Evolutionary conservation across 2,113 vertebrate genomes (phyloP), one percentile per base, ranked within the genome.

Genomic region (Cavia porcellus): DNA sequence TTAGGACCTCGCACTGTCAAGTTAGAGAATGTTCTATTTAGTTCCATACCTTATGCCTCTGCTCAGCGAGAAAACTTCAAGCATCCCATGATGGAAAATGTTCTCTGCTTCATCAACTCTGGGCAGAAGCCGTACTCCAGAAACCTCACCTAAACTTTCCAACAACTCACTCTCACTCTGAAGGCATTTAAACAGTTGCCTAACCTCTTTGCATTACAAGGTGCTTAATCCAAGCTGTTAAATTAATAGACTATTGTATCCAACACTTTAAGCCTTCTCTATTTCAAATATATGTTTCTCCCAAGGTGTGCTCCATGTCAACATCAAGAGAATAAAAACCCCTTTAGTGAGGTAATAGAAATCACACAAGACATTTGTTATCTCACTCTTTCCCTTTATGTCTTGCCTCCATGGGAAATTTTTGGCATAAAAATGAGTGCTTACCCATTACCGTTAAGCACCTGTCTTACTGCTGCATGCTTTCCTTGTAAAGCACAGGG

Each of bases 361-460:
- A 74, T 62, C 79, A 85, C 92, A 95, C 50, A 32, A 86, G 97
- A 92, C 2, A 94, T 64, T 38, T 97, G 95, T 83, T 97, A 24
- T 32, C 72, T 97, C 87, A 74, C 47, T 96, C 80, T 64, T 86
- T 93, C 61, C 30, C 74, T 92, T 97, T 97, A 96, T 89, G 96
- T 97, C 96, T 82, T 86, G 85, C 72, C 96, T 94, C 96, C 11
- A 95, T 14, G 6, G 1, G 6, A 92, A 93, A 72, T 68, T 91
- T 96, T 77, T 88, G 93, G 91, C 82, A 93, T 96, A 92, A 75
- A 97, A 98, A 97, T 82, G 72, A 97, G 95, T 57, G 84, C 55
- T 97, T 88, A 57, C 59, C 55, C 72, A 97, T 97, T 98, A 97
- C 74, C 93, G 89, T 86, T 96, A 97, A 97, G 74, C 15, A 97